A percentile compares a stretch with the other conserved stretches of the same genome.
These are phyloP conservation scores for Bubalus kerabau DNA, from an alignment of 2,113 vertebrate genomes.

Conservation along the genomic window DNA sequence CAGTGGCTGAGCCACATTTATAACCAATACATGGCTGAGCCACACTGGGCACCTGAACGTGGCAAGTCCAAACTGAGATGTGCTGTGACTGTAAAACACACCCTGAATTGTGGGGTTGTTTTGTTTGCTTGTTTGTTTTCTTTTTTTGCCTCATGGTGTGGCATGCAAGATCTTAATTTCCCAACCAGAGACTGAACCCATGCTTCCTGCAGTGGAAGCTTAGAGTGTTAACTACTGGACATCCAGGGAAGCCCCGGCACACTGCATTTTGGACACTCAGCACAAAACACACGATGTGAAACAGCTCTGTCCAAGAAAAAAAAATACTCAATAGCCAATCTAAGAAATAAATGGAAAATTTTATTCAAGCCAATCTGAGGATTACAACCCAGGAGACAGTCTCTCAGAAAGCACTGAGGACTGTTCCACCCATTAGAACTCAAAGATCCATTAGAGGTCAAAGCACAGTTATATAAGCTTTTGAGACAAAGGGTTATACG, in stretches of 20 bases:
- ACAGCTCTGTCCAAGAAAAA: neutral
- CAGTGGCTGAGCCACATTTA: neutral
- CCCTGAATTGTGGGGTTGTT: neutral
- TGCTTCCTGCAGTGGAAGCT: neutral
- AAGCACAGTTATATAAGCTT: neutral
- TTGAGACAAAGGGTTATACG: neutral
- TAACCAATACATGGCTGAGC: too few relatives aligned
- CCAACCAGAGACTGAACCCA: neutral
- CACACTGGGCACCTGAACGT: neutral
- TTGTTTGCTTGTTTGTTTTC: neutral
- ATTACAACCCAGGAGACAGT: neutral
- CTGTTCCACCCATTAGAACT: neutral
- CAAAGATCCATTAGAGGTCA: neutral
- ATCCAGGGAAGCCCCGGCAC: fast-evolving
- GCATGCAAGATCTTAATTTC: neutral
- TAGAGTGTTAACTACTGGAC: neutral
- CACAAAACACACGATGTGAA: neutral
- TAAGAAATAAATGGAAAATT: neutral
- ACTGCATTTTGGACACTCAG: neutral
- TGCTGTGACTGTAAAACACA: neutral
- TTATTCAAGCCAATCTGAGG: neutral
- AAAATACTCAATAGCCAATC: neutral
- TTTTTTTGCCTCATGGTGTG: neutral
- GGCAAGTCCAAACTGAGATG: neutral
- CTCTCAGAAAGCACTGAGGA: neutral